Evolutionary conservation across 2,797 vertebrate genomes (phyloP).

Genomic region (Sandelia bainsii): DNA sequence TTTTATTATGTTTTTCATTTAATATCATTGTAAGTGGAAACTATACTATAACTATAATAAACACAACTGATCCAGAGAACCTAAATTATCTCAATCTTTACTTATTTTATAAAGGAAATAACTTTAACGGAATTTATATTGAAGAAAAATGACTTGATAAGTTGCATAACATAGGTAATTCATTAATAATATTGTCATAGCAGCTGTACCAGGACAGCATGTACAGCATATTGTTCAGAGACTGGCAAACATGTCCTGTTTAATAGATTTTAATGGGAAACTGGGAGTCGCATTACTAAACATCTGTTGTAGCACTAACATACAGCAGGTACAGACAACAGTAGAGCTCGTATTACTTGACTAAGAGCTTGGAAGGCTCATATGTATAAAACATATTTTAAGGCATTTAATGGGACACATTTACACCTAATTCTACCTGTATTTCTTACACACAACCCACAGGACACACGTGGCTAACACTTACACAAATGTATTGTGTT

Average conservation of each 20-base stretch:
- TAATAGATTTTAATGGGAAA: not conserved
- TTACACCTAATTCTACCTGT: not conserved
- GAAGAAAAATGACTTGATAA: slow-evolving; percentile 1
- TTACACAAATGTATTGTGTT: not conserved
- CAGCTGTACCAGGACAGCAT: not conserved
- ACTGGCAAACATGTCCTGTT: not conserved
- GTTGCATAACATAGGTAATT: not conserved
- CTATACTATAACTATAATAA: too few relatives aligned
- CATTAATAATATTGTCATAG: not conserved
- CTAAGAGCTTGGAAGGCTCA: slow-evolving; percentile 13
- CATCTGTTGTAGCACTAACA: slow-evolving; percentile 8
- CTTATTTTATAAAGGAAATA: too few relatives aligned
- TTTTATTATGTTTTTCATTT: too few relatives aligned
- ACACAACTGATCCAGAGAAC: too few relatives aligned
- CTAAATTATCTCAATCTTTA: too few relatives aligned
- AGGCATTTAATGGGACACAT: not conserved
- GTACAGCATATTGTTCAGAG: not conserved
- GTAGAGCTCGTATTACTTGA: not conserved
- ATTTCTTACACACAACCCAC: not conserved
- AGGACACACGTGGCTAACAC: not conserved
- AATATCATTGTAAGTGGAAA: too few relatives aligned
- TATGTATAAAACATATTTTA: slow-evolving; percentile 24
- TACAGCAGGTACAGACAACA: slow-evolving; percentile 9
- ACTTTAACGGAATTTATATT: not conserved
- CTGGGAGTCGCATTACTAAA: not conserved